Base-by-base conservation (phyloP, 2,113 vertebrate genomes). In the Notiomystis cincta region DNA sequence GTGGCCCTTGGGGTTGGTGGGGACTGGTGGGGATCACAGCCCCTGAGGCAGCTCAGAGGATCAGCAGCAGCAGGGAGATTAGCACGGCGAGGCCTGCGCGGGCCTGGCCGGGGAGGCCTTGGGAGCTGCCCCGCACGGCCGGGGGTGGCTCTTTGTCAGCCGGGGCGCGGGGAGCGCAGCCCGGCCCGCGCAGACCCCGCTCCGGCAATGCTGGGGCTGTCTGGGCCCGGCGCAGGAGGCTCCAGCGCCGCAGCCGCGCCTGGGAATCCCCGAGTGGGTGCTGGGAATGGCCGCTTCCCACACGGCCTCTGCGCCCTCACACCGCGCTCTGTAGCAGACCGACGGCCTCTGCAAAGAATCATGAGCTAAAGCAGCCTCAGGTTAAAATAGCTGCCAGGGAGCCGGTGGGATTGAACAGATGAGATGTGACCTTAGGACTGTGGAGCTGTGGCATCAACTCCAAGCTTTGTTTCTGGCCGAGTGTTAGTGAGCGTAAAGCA, bases 211-310 rank as follows among this genome's bases (percentile, higher is more conserved):
- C 48, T 4, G 75, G 30, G 11, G 13, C 57, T 19, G 28, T 3
- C 11, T 1, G 77, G 35, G 51, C 9, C 44, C 11, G 58, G 51
- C 18, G 15, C 44, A 3, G 51, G 42, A 13, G 50, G 37, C 23
- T 44, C 37, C 58, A 23, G 44, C 9, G 76, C 48, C 25, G 61
- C 20, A 7, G 72, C 16, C 40, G 61, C 1, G 1, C 0, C 2
- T 2, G 42, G 37, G 15, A n/a, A 14, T 18, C 9, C 5, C n/a
- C 13, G 2, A 6, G 25, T 10, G 37, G 6, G 51, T 0, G 38
- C 15, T 4, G 24, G 1, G 3, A 38, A 33, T 1, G 31, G 65
- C 21, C 4, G 0, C 37, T 22, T 8, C 31, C 10, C 33, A 1
- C 33, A 0, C 0, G n/a, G 12, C 33, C 31, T 13, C 37, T 7